Evolutionary conservation across 23 tunicate species (phyloP).

Genomic region (Trididemnum nubilum): DNA sequence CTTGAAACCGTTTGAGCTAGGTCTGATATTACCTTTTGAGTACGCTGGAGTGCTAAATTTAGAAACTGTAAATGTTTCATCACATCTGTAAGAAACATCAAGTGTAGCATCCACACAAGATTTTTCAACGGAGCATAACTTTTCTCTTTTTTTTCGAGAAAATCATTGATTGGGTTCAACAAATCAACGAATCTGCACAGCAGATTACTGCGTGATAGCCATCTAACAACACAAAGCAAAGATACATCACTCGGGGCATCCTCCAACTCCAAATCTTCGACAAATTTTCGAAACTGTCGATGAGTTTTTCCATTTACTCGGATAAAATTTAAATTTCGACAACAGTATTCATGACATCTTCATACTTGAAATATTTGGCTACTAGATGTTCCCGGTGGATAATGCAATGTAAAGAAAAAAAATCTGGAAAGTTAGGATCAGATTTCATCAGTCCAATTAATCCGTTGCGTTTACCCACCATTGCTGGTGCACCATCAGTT

Average conservation of each 20-base stretch:
- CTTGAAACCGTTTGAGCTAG: constrained; percentile 35
- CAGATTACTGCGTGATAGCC: constrained; percentile 28
- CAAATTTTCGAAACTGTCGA: constrained; percentile 42
- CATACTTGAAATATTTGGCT: constrained; percentile 27
- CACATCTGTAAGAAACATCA: constrained; percentile 31
- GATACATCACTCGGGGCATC: constrained; percentile 33
- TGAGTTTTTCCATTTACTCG: constrained; percentile 35
- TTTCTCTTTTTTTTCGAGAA: constrained; percentile 20
- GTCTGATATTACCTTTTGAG: constrained; percentile 35
- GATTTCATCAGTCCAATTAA: constrained; percentile 47
- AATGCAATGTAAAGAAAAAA: constrained; percentile 37
- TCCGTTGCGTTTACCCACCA: constrained; percentile 29
- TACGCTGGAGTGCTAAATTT: constrained; percentile 34
- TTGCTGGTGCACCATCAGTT: too few species aligned
- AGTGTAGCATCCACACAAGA: constrained; percentile 25
- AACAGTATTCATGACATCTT: constrained; percentile 40
- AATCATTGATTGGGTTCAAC: constrained; percentile 28
- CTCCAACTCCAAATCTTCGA: constrained; percentile 38
- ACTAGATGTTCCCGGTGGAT: constrained; percentile 41
- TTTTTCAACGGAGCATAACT: constrained; percentile 24
- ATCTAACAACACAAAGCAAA: constrained; percentile 14
- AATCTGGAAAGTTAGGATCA: constrained; percentile 46
- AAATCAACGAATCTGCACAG: constrained; percentile 31
- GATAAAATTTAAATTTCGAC: constrained; percentile 37
- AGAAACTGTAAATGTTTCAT: constrained; percentile 26